Conservation (phyloP, 2,888 invertebrate species). For the Dastarcus helophoroides region DNA sequence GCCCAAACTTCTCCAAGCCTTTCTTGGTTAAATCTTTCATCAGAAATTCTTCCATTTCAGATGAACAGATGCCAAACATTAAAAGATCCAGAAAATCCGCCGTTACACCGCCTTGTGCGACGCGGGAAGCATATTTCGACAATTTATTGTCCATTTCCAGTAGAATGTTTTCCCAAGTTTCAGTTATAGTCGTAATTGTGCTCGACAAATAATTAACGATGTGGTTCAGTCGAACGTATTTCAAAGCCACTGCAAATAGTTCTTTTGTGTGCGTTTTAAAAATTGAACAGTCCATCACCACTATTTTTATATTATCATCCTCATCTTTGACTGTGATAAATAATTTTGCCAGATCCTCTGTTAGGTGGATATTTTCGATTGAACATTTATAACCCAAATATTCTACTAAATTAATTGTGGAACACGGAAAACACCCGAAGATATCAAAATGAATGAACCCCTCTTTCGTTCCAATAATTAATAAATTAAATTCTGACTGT, state of each 20-base stretch:
- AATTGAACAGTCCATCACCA: conserved; percentile 47
- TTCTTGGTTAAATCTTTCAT: conserved; percentile 78
- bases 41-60: conserved; percentile 64
- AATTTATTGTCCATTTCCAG: conserved; percentile 91
- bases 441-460: conserved; percentile 66
- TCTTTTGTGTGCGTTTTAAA: conserved; percentile 56
- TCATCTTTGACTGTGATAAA: conserved; percentile 50
- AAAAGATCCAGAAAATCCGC: conserved; percentile 85
- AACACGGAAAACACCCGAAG: conserved; percentile 76
- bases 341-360: conserved; percentile 58
- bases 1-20: conserved; percentile 84
- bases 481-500: conserved; percentile 55
- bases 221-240: conserved; percentile 49
- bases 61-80: conserved; percentile 70
- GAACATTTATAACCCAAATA: conserved; percentile 44
- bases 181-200: conserved; percentile 70
- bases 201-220: conserved; percentile 59
- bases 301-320: conserved; percentile 39
- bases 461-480: conserved; percentile 66
- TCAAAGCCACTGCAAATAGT: conserved; percentile 59
- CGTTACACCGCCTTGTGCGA: conserved; percentile 70
- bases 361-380: conserved; percentile 54
- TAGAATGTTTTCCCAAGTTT: conserved; percentile 90
- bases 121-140: conserved; percentile 72
- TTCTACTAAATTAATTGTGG: conserved; percentile 50